These are phyloP conservation scores for Calameuta idolon DNA, from an alignment of 2,888 invertebrate genomes.

Conservation along the genomic window DNA sequence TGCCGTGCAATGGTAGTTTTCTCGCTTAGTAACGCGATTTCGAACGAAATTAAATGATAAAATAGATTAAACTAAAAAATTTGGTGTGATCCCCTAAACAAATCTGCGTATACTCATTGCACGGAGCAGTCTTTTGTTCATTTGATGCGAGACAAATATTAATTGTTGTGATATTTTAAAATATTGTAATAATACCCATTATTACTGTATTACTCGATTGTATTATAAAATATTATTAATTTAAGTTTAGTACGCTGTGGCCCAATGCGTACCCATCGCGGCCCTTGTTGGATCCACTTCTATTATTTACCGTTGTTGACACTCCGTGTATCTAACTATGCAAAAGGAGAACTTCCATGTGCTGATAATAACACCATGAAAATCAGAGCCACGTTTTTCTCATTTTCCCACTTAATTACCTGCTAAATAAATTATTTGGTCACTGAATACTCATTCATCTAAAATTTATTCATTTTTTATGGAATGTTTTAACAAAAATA, in stretches of 20 bases:
- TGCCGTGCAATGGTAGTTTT: conserved; percentile 2
- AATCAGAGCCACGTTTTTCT: conserved; percentile 33
- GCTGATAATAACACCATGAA: conserved; percentile 64
- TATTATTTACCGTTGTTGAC: conserved; percentile 54
- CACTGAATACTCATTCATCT: not conserved
- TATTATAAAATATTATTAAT: conserved; percentile 45
- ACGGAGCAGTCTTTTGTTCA: conserved; percentile 39
- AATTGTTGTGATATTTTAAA: conserved; percentile 66
- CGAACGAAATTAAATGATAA: not conserved
- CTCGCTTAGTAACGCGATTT: not conserved
- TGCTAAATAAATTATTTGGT: not conserved
- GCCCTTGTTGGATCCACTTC: conserved; percentile 28
- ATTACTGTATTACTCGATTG: conserved; percentile 60
- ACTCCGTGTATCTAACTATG: conserved; percentile 52
- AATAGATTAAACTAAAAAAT: not conserved
- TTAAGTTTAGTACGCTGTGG: conserved; percentile 7
- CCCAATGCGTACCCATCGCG: conserved; percentile 10
- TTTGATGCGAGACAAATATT: conserved; percentile 56
- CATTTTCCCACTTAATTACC: not conserved
- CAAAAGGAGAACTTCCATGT: conserved; percentile 62
- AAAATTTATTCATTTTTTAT: not conserved
- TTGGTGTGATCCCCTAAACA: not conserved
- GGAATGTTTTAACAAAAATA: not conserved
- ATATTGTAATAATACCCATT: conserved; percentile 56
- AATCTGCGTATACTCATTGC: not conserved